Percentiles rank a stretch among this genome's conserved stretches.
phyloP scores from a whole-genome alignment of 2,888 invertebrate genomes.

The Ormyrus thymus region DNA sequence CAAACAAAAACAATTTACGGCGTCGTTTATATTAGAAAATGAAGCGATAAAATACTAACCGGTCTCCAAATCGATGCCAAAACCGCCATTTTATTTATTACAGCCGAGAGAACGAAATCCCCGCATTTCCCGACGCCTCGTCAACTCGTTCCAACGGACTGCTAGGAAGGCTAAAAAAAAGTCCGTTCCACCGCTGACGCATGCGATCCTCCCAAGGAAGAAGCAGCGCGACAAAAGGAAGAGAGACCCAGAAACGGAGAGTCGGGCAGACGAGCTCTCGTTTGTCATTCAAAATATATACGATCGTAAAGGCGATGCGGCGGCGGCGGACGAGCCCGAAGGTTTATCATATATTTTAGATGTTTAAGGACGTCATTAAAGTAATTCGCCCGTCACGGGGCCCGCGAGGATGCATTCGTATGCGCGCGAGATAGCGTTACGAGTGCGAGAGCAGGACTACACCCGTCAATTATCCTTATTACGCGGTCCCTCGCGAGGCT shows the following conservation, averaged over 20 bases:
- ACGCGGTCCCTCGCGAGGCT: conserved; percentile 1
- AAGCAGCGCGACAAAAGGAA: conserved; percentile 1
- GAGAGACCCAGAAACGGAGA: not conserved
- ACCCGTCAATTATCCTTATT: conserved; percentile 57
- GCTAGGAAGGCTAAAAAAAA: no score
- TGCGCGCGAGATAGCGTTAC: conserved; percentile 37
- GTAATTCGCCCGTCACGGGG: conserved; percentile 51
- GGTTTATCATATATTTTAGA: conserved; percentile 56
- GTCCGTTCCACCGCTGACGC: no score
- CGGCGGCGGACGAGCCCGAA: conserved; percentile 15
- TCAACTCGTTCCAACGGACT: not conserved
- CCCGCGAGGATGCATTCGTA: not conserved
- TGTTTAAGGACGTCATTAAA: conserved; percentile 55
- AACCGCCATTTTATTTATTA: no score
- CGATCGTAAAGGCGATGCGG: conserved; percentile 40
- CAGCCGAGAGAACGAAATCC: no score
- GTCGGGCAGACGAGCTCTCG: conserved; percentile 32
- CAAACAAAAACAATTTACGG: no score
- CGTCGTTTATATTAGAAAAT: no score
- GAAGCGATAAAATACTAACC: no score
- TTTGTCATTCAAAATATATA: conserved; percentile 58
- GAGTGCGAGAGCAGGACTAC: conserved; percentile 27
- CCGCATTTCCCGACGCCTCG: not conserved
- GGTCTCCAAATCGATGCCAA: no score
- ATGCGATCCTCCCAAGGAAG: not conserved